phyloP scores from a whole-genome alignment of 2,113 vertebrate genomes.

The Hippocampus mohnikei region DNA sequence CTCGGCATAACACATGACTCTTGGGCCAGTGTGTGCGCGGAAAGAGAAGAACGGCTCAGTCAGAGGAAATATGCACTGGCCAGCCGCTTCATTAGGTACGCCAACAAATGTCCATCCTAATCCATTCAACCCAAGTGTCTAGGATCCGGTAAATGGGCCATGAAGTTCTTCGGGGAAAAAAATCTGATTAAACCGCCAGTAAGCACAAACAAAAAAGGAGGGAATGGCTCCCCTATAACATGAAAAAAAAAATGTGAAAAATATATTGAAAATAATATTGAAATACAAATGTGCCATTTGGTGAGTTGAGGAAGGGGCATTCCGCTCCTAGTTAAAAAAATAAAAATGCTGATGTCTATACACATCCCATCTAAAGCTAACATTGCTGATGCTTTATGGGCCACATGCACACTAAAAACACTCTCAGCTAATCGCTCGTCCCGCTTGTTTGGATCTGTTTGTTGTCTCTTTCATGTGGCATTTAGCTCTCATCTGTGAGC shows the following conservation, averaged over 20 bases:
- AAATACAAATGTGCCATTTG: no score
- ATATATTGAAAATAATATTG: no score
- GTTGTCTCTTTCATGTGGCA: conserved; percentile 35
- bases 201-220: no score
- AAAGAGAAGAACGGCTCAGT: not conserved
- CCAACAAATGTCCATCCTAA: not conserved
- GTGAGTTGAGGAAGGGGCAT: no score
- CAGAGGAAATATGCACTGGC: not conserved
- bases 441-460: conserved; percentile 18
- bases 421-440: not conserved
- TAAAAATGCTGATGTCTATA: not conserved
- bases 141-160: not conserved
- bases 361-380: not conserved
- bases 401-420: not conserved
- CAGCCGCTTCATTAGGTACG: not conserved
- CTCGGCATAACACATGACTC: conserved; percentile 5
- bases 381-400: not conserved
- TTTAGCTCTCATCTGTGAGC: conserved; percentile 44
- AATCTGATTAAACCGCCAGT: no score
- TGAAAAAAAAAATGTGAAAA: no score
- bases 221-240: no score
- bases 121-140: not conserved
- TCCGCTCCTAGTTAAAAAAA: no score
- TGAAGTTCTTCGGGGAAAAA: not conserved
- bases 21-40: not conserved